Evolutionary conservation across 2,113 vertebrate species (phyloP), one percentile per base, ranked within the genome.

Genomic region (Nannobrachium achirus): DNA sequence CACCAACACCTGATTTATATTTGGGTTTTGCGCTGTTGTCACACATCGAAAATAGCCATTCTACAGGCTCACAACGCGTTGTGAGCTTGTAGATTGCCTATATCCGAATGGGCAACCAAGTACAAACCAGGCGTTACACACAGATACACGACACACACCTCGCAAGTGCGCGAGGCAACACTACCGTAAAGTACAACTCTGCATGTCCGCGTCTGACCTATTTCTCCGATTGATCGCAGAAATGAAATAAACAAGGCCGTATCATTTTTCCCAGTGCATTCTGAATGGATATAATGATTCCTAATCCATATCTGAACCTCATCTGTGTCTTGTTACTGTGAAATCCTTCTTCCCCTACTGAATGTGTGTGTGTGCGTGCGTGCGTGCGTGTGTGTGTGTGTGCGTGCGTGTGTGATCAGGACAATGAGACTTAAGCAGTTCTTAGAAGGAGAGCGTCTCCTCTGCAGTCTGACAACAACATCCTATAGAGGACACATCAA

Each of bases 401-500:
- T 51, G 49, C 18, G 49, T 60, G 25, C 78, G 69, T 76, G 76
- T 67, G 40, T 48, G 68, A 49, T 65, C 68, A 78, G 79, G 76
- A 87, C 88, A 90, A 90, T 86, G 71, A 80, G 76, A 66, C 59
- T 81, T n/a, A 42, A 71, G 73, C 71, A 74, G 71, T 76, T 80
- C 68, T 66, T 40, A 68, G 73, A 71, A 76, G 74, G 57, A 59
- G 63, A 83, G 84, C 80, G 73, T 88, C 86, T 77, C 58, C 63
- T 76, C 63, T 70, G 52, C 56, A 56, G 75, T 68, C 65, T 73
- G 66, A 85, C 70, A 86, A 56, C 69, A 65, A 76, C 73, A 81
- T 84, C 74, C 73, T 75, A 85, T 80, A 81, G 79, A 73, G 72
- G 68, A 80, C 63, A 86, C 80, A 84, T 89, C 89, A 88, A 74